Evolutionary conservation across 2,888 invertebrate genomes (phyloP).

Genomic region (Andrena marginata): DNA sequence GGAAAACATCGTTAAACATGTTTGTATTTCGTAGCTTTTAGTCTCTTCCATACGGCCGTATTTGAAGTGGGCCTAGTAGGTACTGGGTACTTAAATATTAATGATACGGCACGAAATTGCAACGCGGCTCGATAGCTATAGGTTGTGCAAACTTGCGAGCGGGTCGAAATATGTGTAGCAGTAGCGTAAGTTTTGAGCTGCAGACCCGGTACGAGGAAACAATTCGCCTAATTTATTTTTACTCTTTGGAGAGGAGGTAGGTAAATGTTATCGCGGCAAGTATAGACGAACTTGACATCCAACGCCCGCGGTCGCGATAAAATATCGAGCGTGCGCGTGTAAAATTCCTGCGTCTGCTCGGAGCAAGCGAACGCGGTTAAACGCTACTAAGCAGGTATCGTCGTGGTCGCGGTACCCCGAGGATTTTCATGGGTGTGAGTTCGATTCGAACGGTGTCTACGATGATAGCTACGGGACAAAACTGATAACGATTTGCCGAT

Average conservation of each 20-base stretch:
- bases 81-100: background rate
- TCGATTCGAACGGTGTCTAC: no score
- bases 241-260: background rate
- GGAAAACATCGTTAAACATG: conserved; percentile 21
- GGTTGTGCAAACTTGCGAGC: background rate
- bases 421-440: background rate
- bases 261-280: conserved; percentile 7
- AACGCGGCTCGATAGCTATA: background rate
- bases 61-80: background rate
- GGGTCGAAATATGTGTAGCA: background rate
- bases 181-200: background rate
- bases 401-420: background rate
- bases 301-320: conserved; percentile 2
- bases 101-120: background rate
- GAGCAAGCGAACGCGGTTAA: background rate
- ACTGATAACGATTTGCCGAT: background rate
- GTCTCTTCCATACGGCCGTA: background rate
- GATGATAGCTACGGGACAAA: no score
- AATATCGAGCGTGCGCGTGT: background rate
- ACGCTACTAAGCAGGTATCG: background rate
- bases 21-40: background rate
- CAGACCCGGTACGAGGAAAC: background rate
- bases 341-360: background rate
- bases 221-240: background rate
- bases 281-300: conserved; percentile 1